phyloP scores from a whole-genome alignment of 2,797 vertebrate genomes.

The Xerus rutilus region DNA sequence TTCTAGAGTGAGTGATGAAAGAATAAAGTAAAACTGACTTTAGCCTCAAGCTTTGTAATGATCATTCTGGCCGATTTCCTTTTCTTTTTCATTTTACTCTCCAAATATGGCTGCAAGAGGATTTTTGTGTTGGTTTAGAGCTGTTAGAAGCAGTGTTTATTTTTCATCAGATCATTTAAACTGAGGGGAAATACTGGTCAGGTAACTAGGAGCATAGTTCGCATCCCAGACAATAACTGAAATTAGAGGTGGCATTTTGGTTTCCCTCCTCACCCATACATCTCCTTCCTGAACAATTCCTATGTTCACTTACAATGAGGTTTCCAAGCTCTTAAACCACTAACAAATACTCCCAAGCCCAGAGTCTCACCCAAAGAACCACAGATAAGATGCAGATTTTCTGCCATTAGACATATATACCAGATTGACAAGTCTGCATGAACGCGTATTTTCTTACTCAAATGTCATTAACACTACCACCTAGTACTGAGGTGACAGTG shows the following conservation, averaged over 20 bases:
- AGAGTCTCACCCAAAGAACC: slow-evolving; percentile 61
- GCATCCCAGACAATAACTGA: slow-evolving; percentile 24
- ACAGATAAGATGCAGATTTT: slow-evolving; percentile 53
- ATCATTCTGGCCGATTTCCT: slow-evolving; percentile 36
- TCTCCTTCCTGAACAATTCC: slow-evolving; percentile 44
- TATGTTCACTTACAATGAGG: neutral
- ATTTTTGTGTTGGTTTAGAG: slow-evolving; percentile 18
- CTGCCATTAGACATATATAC: neutral
- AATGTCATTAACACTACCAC: neutral
- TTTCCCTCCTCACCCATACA: slow-evolving; percentile 33
- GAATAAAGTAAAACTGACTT: slow-evolving; percentile 72
- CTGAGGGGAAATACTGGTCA: slow-evolving; percentile 24
- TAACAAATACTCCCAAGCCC: slow-evolving; percentile 39
- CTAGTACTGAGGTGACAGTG: neutral
- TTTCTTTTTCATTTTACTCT: slow-evolving; percentile 41
- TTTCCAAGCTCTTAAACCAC: slow-evolving; percentile 66
- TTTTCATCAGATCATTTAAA: slow-evolving; percentile 30
- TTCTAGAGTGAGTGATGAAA: slow-evolving; percentile 66
- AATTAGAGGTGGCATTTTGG: slow-evolving; percentile 64
- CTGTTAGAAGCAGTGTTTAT: slow-evolving; percentile 48
- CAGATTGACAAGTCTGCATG: neutral
- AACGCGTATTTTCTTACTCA: neutral
- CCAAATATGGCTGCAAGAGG: slow-evolving; percentile 18
- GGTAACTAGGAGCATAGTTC: neutral
- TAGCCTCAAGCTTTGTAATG: slow-evolving; percentile 44